Base-by-base conservation (phyloP, 2,888 invertebrate genomes). In the Apodemia zela region DNA sequence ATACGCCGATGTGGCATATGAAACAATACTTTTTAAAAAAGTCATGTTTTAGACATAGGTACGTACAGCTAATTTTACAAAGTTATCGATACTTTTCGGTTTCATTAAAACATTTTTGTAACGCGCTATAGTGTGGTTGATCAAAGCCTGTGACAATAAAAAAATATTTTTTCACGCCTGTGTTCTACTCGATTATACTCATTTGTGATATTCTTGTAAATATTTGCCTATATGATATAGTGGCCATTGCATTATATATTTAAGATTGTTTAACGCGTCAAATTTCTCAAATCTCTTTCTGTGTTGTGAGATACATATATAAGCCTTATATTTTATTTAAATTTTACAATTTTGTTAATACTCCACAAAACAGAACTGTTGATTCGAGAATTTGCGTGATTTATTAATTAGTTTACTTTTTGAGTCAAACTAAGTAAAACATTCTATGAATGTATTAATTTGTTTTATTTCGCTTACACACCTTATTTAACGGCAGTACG, bases 121-220 rank as follows among this genome's bases (percentile, higher is more conserved):
- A 6, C 10, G 0, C 5, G 6, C 18, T 18, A 18, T 21, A 51
- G 18, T 51, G 51, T 21, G 21, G 51, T 18, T 51, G 11, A 51
- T 21, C 51, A 18, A 51, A 51, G 21, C 17, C n/a, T 51, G 21
- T 47, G 17, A 10, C 47, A 38, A n/a, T 47, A 51, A 18, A 51
- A n/a, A 21, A 11, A 49, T 51, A 17, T 51, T 51, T 51, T 51
- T 51, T 51, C 18, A 51, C 51, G 10, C 21, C 51, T 51, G 11
- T 18, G 18, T 51, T 51, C 51, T 51, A 51, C 51, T 21, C 11
- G 51, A 51, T 51, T 51, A 80, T 82, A 85, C 81, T 85, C 80
- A 78, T 82, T 81, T 88, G 89, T 89, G 86, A 88, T 88, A 86
- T 81, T 74, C 80, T 79, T 84, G 85, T 87, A 85, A 85, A 87